Conservation (phyloP, 2,888 invertebrate genomes). For the Ariolimax columbianus region DNA sequence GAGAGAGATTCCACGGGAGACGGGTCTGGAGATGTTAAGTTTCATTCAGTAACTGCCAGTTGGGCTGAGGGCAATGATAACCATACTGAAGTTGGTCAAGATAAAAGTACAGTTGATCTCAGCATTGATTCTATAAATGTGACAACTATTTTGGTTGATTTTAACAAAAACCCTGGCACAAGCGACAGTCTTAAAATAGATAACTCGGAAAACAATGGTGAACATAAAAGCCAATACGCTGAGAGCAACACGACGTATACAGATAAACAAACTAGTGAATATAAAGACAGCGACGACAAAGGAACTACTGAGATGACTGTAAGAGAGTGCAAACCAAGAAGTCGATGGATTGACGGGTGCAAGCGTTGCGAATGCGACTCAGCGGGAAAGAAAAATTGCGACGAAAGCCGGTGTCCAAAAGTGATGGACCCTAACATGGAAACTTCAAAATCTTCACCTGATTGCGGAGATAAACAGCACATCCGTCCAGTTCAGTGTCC, state of each 20-base stretch:
- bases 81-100: background rate
- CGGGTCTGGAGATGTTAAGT: background rate
- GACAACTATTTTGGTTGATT: background rate
- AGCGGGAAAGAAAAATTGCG: background rate
- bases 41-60: background rate
- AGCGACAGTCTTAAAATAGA: background rate
- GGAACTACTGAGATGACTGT: background rate
- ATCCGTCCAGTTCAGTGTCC: conserved; percentile 39
- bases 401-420: conserved; percentile 11
- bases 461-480: background rate
- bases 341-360: conserved; percentile 46
- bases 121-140: background rate
- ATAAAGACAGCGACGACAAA: background rate
- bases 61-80: background rate
- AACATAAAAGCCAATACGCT: background rate
- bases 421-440: background rate
- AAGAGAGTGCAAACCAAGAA: conserved; percentile 38
- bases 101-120: too few relatives aligned
- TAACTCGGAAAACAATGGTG: background rate
- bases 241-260: background rate
- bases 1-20: background rate
- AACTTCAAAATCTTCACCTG: background rate
- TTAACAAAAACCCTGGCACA: background rate
- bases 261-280: background rate
- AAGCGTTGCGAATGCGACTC: background rate